phyloP scores from a whole-genome alignment of 2,888 invertebrate genomes.

The Tetanocera ferruginea region DNA sequence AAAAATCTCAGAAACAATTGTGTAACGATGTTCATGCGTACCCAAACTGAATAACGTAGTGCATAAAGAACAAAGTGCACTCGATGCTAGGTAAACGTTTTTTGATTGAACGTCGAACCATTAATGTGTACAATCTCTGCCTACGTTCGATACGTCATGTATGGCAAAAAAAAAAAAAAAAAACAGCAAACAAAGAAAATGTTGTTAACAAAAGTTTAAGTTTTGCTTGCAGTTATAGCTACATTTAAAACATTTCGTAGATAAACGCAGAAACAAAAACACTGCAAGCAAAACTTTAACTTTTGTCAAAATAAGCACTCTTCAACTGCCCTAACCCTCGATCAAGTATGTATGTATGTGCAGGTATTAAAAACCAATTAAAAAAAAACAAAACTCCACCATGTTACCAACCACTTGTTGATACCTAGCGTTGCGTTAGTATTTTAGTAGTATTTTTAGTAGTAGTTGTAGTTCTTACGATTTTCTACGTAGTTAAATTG shows the following conservation, averaged over 20 bases:
- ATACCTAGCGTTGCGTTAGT: constrained; percentile 18
- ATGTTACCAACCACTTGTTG: constrained; percentile 2
- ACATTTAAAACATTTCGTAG: neutral
- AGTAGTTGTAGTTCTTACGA: constrained; percentile 7
- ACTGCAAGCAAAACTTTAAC: neutral
- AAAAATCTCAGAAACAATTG: constrained; percentile 40
- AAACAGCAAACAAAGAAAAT: no score
- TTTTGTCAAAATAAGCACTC: no score
- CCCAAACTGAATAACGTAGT: constrained; percentile 24
- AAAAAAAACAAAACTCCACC: constrained; percentile 3
- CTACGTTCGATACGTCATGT: constrained; percentile 14
- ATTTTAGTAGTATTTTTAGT: neutral
- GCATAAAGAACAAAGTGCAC: constrained; percentile 13
- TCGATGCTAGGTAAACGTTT: constrained; percentile 44
- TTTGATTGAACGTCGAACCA: constrained; percentile 70
- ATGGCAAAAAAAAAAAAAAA: neutral
- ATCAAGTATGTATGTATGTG: neutral
- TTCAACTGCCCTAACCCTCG: no score
- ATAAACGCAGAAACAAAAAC: neutral
- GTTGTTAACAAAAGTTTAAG: constrained; percentile 37
- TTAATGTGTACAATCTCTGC: constrained; percentile 68
- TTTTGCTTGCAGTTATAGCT: neutral
- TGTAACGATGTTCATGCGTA: constrained; percentile 39
- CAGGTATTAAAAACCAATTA: constrained; percentile 15
- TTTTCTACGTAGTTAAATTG: constrained; percentile 2